phyloP scores from a whole-genome alignment of 2,888 invertebrate genomes.

The Metallyticus violacea region DNA sequence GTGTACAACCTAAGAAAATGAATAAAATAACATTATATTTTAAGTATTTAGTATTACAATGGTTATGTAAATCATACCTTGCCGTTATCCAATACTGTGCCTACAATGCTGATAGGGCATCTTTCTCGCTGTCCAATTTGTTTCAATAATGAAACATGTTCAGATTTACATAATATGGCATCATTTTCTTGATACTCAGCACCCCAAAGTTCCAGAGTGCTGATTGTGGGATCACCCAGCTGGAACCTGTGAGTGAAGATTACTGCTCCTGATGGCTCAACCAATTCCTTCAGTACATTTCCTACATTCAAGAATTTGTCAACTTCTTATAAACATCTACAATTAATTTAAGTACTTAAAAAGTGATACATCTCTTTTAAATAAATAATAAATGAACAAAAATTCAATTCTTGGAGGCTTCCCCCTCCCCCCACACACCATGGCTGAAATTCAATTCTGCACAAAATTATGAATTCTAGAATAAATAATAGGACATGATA shows the following conservation, averaged over 20 bases:
- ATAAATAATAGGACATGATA: no score
- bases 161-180: slow-evolving; percentile 75
- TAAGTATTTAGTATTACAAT: no score
- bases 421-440: no score
- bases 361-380: no score
- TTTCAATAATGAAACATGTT: slow-evolving; percentile 61
- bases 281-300: slow-evolving; percentile 94
- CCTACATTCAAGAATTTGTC: slow-evolving; percentile 50
- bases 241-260: slow-evolving; percentile 84
- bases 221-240: slow-evolving; percentile 92
- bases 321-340: no score
- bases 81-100: slow-evolving; percentile 85
- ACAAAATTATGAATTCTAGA: no score
- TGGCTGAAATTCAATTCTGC: no score
- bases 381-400: no score
- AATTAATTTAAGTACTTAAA: no score
- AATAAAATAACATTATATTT: no score
- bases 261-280: slow-evolving; percentile 91
- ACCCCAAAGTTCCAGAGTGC: slow-evolving; percentile 92
- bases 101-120: slow-evolving; percentile 91
- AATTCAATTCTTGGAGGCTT: no score
- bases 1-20: no score
- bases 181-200: slow-evolving; percentile 98
- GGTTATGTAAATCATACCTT: slow-evolving; percentile 57
- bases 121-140: slow-evolving; percentile 81